phyloP scores from a whole-genome alignment of 2,888 invertebrate genomes.

The Pollenia labialis region DNA sequence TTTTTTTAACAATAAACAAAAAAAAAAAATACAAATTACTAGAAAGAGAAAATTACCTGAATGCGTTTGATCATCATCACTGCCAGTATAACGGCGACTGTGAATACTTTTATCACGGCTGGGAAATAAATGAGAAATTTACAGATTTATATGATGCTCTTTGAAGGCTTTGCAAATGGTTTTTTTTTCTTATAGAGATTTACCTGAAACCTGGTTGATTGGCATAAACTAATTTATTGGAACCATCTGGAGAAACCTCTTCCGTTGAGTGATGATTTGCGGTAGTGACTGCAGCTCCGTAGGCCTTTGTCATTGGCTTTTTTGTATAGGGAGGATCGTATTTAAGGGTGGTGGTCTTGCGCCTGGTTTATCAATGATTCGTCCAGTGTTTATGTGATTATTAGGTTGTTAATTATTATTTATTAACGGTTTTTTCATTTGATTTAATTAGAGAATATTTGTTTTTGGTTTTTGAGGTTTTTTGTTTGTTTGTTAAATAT shows the following conservation, averaged over 20 bases:
- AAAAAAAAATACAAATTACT: background rate
- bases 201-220: slow-evolving; percentile 89
- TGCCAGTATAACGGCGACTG: slow-evolving; percentile 89
- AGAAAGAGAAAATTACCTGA: slow-evolving; percentile 86
- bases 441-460: slow-evolving; percentile 52
- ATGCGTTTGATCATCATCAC: slow-evolving; percentile 91
- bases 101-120: slow-evolving; percentile 92
- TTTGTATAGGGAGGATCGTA: slow-evolving; percentile 94
- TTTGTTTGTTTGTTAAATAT: slow-evolving; percentile 51
- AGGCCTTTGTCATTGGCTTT: slow-evolving; percentile 91
- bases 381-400: slow-evolving; percentile 62
- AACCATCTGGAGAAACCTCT: slow-evolving; percentile 91
- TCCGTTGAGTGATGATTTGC: slow-evolving; percentile 91
- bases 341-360: slow-evolving; percentile 94
- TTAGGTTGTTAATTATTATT: slow-evolving; percentile 61
- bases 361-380: slow-evolving; percentile 85
- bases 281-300: slow-evolving; percentile 86
- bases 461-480: slow-evolving; percentile 61
- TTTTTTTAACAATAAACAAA: background rate
- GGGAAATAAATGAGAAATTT: slow-evolving; percentile 74
- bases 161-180: background rate
- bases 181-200: slow-evolving; percentile 42
- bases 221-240: slow-evolving; percentile 93
- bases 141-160: background rate
- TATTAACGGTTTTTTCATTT: slow-evolving; percentile 53